A percentile compares a stretch with the other conserved stretches of the same genome.
Conservation (phyloP, 2,113 vertebrate species). For the Bos javanicus region DNA sequence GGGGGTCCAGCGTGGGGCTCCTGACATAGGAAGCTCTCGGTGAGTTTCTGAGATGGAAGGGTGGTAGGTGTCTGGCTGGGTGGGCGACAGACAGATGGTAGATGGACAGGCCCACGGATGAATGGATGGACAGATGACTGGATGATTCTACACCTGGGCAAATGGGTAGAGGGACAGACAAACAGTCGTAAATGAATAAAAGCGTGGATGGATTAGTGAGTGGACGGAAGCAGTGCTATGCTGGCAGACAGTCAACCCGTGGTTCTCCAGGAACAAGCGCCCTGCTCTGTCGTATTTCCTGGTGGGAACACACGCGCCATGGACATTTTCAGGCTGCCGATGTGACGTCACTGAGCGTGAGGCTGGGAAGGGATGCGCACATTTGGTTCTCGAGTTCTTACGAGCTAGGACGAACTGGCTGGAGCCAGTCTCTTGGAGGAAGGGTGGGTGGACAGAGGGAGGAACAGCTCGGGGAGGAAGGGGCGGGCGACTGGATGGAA, state of each 20-base stretch:
- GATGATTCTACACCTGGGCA: background rate
- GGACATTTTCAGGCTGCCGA: background rate
- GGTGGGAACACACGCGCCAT: no score
- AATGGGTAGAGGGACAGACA: background rate
- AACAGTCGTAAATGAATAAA: background rate
- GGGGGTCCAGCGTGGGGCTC: background rate
- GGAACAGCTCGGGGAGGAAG: rapidly evolving
- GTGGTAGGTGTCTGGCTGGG: background rate
- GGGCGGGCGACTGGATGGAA: no score
- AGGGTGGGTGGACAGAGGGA: background rate
- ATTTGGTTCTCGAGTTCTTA: background rate
- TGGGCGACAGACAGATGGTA: background rate
- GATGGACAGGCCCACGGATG: background rate
- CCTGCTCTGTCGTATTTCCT: background rate
- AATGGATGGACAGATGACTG: background rate
- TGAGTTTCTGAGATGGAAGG: background rate
- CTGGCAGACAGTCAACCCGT: background rate
- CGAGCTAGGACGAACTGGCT: background rate
- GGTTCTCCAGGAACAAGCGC: background rate
- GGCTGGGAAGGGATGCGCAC: background rate
- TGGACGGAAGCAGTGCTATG: background rate
- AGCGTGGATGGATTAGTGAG: no score
- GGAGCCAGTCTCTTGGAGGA: background rate
- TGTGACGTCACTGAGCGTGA: background rate
- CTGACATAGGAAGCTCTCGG: background rate